Conservation (phyloP, 2,888 invertebrate species). For the Bombylius major region DNA sequence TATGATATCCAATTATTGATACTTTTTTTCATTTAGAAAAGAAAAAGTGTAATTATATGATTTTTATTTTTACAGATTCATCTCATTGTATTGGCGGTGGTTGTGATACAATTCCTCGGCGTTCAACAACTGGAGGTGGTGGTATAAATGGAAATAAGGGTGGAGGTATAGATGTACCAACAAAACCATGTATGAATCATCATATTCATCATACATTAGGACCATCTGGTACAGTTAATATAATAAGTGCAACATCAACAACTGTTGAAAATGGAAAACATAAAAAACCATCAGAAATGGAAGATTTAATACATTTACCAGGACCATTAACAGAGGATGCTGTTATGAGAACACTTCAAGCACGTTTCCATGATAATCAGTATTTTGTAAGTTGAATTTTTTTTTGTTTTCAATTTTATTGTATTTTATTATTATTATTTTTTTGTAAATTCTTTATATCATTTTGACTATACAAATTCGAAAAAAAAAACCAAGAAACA, state of each 20-base stretch:
- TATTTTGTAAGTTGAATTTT: conserved; percentile 62
- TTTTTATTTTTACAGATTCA: not conserved
- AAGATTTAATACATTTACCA: conserved; percentile 83
- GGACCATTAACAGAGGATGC: conserved; percentile 91
- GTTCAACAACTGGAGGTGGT: conserved; percentile 9
- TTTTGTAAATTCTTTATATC: not conserved
- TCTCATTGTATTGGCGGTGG: not conserved
- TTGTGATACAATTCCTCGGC: conserved; percentile 18
- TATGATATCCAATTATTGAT: too few relatives aligned
- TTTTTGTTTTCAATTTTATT: not conserved
- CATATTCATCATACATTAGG: conserved; percentile 2
- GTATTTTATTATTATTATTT: not conserved
- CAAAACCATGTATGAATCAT: conserved; percentile 1
- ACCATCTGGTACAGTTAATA: conserved; percentile 9
- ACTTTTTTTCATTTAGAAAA: not conserved
- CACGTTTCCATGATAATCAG: conserved; percentile 72
- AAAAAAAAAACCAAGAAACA: not conserved
- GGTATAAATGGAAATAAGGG: too few relatives aligned
- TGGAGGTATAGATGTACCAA: conserved; percentile 8
- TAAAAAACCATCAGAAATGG: conserved; percentile 43
- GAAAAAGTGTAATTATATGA: not conserved
- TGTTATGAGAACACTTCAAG: conserved; percentile 80
- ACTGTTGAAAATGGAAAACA: conserved; percentile 12
- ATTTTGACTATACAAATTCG: not conserved
- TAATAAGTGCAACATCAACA: conserved; percentile 14